Percentiles rank a stretch among this genome's conserved stretches.
phyloP scores from a whole-genome alignment of 2,888 invertebrate species.

The Drosophila tripunctata region DNA sequence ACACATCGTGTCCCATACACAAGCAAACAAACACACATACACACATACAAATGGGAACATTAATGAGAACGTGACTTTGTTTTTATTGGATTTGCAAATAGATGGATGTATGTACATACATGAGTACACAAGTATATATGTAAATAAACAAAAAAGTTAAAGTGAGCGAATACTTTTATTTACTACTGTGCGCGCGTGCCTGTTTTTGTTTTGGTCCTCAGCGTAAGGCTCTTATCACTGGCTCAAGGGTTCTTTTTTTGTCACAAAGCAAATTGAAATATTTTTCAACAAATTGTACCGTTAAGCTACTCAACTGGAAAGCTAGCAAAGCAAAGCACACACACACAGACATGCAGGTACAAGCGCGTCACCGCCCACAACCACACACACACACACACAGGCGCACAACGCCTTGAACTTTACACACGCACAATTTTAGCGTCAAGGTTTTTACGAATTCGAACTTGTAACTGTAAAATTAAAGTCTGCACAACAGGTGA shows the following conservation, averaged over 20 bases:
- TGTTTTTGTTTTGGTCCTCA: neutral
- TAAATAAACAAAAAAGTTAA: constrained; percentile 28
- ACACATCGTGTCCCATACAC: constrained; percentile 46
- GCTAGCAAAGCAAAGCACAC: neutral
- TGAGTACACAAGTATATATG: neutral
- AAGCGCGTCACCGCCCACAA: constrained; percentile 22
- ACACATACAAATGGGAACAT: too few species aligned
- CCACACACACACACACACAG: constrained; percentile 9
- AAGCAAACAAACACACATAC: too few species aligned
- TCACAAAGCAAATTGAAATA: neutral
- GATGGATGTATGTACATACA: constrained; percentile 17
- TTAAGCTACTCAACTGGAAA: neutral
- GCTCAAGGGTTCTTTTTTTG: neutral
- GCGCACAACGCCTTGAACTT: constrained; percentile 44
- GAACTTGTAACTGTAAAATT: neutral
- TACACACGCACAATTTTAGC: constrained; percentile 32
- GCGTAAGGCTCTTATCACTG: constrained; percentile 13
- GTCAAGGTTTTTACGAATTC: constrained; percentile 40
- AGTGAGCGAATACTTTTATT: constrained; percentile 4
- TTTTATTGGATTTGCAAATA: constrained; percentile 60
- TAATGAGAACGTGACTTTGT: constrained; percentile 73
- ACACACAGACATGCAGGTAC: neutral
- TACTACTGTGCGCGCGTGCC: constrained; percentile 14
- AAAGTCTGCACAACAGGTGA: constrained; percentile 49
- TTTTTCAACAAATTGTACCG: neutral